These are phyloP conservation scores for Microcaecilia unicolor DNA, from an alignment of 2,797 vertebrate genomes.

Conservation along the genomic window DNA sequence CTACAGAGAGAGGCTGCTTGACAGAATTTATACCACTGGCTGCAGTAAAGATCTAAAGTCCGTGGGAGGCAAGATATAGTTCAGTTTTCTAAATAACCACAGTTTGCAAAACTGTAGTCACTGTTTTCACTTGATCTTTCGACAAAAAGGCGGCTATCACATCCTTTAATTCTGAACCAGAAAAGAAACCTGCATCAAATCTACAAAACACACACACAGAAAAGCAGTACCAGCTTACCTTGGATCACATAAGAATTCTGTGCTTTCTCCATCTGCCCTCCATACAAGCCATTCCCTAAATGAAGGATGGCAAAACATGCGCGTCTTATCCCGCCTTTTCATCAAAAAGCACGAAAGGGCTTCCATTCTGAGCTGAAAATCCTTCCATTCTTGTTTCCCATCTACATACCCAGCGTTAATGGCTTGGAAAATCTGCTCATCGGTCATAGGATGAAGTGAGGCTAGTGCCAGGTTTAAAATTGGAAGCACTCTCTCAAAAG, in stretches of 20 bases:
- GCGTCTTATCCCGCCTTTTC: conserved; percentile 86
- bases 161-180: no score
- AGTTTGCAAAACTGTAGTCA: no score
- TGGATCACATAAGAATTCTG: conserved; percentile 91
- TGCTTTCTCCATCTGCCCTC: conserved; percentile 88
- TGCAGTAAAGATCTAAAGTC: no score
- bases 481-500: conserved; percentile 84
- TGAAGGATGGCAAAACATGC: conserved; percentile 97
- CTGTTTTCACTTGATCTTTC: no score
- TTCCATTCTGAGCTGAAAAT: conserved; percentile 92
- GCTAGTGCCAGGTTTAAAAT: conserved; percentile 86
- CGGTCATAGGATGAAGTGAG: conserved; percentile 91
- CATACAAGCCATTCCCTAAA: conserved; percentile 97
- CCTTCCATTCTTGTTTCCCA: conserved; percentile 83
- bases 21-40: no score
- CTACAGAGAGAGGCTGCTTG: no score
- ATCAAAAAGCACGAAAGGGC: conserved; percentile 84
- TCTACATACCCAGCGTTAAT: conserved; percentile 73
- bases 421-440: conserved; percentile 92
- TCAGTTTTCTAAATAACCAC: no score
- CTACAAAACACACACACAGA: no score
- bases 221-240: conserved; percentile 55
- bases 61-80: no score
- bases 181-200: no score
- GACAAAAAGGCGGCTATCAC: no score